These are phyloP conservation scores for Latrodectus geometricus DNA, from an alignment of 1,140 invertebrate species.

Conservation along the genomic window DNA sequence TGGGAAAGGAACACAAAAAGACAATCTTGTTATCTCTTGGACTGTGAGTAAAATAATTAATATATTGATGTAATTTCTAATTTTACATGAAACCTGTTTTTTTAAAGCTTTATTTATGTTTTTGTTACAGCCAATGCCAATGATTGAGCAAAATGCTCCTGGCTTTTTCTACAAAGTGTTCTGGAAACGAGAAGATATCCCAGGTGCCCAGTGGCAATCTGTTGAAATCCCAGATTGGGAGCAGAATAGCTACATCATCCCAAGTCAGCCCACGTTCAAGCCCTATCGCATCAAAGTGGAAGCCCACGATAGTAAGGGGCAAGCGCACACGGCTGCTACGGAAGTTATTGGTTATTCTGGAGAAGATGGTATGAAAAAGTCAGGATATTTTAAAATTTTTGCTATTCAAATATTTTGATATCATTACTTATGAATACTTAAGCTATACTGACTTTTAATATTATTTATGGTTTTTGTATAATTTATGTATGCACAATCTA, in stretches of 20 bases:
- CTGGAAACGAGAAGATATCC: conserved; percentile 83
- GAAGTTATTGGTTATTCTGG: conserved; percentile 93
- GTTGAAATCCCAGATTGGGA: conserved; percentile 84
- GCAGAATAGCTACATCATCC: conserved; percentile 75
- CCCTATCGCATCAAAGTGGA: conserved; percentile 92
- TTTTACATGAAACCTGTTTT: background rate
- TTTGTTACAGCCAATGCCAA: conserved; percentile 84
- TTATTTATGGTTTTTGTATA: too few relatives aligned
- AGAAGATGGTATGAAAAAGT: conserved; percentile 78
- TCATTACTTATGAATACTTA: too few relatives aligned
- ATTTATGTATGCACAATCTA: too few relatives aligned
- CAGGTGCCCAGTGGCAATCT: conserved; percentile 78
- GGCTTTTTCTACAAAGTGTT: conserved; percentile 91
- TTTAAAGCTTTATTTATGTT: too few relatives aligned
- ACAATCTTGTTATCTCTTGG: conserved; percentile 95
- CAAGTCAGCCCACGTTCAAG: conserved; percentile 91
- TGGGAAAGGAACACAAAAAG: conserved; percentile 86
- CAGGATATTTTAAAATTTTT: too few relatives aligned
- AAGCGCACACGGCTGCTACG: conserved; percentile 83
- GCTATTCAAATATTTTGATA: too few relatives aligned
- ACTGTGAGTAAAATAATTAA: conserved; percentile 75
- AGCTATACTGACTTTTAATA: too few relatives aligned
- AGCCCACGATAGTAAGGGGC: conserved; percentile 90
- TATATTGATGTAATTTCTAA: background rate
- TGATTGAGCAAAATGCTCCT: conserved; percentile 96